phyloP scores from a whole-genome alignment of 2,797 vertebrate species.

The Acropternis orthonyx region DNA sequence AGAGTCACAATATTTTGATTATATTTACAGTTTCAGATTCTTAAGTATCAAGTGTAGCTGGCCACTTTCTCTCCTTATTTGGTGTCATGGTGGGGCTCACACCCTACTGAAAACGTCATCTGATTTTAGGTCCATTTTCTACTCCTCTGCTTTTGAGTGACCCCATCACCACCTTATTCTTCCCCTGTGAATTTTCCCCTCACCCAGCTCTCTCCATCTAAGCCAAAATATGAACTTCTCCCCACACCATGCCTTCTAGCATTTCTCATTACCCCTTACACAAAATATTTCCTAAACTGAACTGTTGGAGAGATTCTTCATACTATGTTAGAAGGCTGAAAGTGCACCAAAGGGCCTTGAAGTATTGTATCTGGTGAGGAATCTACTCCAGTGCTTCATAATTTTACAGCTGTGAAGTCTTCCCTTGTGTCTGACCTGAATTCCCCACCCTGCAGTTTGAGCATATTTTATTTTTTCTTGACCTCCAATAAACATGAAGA shows the following conservation, averaged over 20 bases:
- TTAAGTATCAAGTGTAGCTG: neutral
- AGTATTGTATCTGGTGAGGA: neutral
- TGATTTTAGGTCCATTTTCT: neutral
- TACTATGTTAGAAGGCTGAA: neutral
- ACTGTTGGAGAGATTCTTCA: neutral
- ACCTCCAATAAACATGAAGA: neutral
- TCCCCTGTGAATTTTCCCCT: neutral
- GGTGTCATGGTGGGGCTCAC: neutral
- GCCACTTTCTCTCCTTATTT: neutral
- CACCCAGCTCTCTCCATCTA: neutral
- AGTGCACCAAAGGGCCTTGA: neutral
- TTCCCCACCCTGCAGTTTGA: neutral
- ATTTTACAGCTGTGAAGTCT: neutral
- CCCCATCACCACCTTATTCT: neutral
- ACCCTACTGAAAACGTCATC: neutral
- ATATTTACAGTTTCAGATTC: neutral
- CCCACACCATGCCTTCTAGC: neutral
- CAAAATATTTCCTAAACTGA: neutral
- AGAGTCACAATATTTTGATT: constrained; percentile 32
- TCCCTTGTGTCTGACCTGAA: neutral
- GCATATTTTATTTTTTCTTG: neutral
- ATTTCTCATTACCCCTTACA: neutral
- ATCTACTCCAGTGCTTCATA: neutral
- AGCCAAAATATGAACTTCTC: neutral
- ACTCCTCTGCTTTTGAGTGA: neutral